Evolutionary conservation across 2,113 vertebrate species (phyloP).

Genomic region (Calonectris borealis): DNA sequence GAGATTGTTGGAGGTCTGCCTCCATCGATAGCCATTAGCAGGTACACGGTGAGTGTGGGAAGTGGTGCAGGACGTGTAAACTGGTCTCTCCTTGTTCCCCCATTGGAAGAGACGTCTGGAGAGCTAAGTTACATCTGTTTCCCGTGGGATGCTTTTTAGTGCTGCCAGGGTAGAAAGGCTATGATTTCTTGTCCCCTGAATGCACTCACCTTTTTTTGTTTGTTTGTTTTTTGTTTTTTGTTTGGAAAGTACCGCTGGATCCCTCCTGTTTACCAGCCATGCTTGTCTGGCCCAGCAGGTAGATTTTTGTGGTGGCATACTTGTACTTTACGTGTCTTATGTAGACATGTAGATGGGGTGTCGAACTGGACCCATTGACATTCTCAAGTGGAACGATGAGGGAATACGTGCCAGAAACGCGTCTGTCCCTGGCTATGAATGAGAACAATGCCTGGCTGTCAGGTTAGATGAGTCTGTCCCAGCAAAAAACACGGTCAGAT

Average conservation of each 20-base stretch:
- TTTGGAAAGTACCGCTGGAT: background rate
- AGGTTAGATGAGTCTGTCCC: constrained; percentile 31
- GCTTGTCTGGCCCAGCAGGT: background rate
- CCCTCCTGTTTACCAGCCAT: background rate
- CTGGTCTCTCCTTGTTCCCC: background rate
- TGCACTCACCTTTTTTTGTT: background rate
- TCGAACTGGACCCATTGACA: background rate
- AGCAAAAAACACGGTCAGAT: background rate
- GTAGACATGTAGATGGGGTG: background rate
- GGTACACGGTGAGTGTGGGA: background rate
- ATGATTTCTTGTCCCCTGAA: background rate
- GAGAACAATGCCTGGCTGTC: constrained; percentile 56
- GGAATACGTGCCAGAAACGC: background rate
- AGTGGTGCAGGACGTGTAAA: background rate
- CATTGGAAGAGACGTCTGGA: background rate
- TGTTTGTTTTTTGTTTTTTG: background rate
- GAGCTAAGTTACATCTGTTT: background rate
- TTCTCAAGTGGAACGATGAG: constrained; percentile 32
- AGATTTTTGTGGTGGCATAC: background rate
- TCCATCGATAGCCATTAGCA: background rate
- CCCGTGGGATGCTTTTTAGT: background rate
- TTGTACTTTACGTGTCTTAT: background rate
- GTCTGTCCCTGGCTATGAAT: constrained; percentile 5
- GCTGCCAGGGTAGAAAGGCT: background rate
- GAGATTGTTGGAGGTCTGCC: background rate